These are phyloP conservation scores for Sebastes cheni DNA, from an alignment of 2,797 vertebrate genomes.

Conservation along the genomic window DNA sequence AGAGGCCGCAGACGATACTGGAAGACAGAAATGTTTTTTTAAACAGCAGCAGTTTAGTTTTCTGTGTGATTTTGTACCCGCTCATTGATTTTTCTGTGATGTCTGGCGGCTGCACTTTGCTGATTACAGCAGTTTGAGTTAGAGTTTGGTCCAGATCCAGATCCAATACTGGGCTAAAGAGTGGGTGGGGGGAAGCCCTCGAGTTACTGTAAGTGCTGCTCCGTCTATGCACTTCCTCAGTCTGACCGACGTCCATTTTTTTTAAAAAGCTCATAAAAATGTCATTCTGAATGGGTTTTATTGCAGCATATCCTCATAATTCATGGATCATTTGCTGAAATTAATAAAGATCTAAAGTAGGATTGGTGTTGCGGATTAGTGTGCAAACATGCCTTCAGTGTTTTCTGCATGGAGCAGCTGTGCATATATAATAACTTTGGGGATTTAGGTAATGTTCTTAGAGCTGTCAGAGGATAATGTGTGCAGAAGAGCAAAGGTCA, in stretches of 20 bases:
- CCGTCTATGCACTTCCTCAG: conserved; percentile 33
- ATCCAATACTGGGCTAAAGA: conserved; percentile 15
- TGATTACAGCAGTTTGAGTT: conserved; percentile 41
- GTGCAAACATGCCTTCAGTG: neutral
- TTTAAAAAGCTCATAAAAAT: conserved; percentile 26
- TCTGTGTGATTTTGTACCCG: neutral
- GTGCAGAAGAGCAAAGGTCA: conserved; percentile 21
- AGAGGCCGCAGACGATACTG: neutral
- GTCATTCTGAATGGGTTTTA: neutral
- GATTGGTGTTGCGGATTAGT: neutral
- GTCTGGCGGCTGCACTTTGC: conserved; percentile 38
- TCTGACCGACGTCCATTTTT: neutral
- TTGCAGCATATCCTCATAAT: neutral
- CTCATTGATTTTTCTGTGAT: conserved; percentile 38
- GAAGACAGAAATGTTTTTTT: conserved; percentile 1
- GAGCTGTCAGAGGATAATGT: neutral
- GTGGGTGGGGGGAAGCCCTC: neutral
- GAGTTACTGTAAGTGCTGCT: conserved; percentile 43
- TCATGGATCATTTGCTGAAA: conserved; percentile 16
- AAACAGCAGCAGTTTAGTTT: conserved; percentile 1
- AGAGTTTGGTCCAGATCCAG: conserved; percentile 41
- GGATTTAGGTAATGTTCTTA: conserved; percentile 2
- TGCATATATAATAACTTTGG: neutral
- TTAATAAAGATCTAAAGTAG: neutral
- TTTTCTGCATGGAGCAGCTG: neutral